Percentiles rank a stretch among this genome's conserved stretches.
Evolutionary conservation across 2,888 invertebrate species (phyloP).

Genomic region (Drosophila recens): DNA sequence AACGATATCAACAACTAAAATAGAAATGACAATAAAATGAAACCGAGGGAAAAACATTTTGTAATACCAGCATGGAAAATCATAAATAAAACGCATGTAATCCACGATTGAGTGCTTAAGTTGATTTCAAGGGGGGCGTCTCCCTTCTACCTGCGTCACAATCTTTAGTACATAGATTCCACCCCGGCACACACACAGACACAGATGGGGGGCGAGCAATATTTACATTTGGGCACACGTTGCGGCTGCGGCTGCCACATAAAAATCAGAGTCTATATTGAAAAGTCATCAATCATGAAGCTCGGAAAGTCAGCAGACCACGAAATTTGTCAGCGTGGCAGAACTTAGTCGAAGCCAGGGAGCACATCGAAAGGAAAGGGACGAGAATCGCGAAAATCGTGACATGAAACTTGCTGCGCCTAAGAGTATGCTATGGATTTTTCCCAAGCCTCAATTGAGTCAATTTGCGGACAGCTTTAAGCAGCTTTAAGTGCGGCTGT

Average conservation of each 20-base stretch:
- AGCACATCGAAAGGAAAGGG: neutral
- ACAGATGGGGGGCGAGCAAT: slow-evolving; percentile 32
- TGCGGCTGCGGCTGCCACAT: slow-evolving; percentile 51
- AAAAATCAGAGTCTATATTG: slow-evolving; percentile 65
- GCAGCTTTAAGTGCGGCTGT: slow-evolving; percentile 56
- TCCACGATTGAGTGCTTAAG: slow-evolving; percentile 80
- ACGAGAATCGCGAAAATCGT: slow-evolving; percentile 35
- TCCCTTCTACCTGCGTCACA: slow-evolving; percentile 16
- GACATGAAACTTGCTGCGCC: slow-evolving; percentile 50
- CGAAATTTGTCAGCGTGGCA: slow-evolving; percentile 75
- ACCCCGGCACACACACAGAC: slow-evolving; percentile 2
- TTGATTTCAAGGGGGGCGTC: slow-evolving; percentile 55
- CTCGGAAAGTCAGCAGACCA: slow-evolving; percentile 67
- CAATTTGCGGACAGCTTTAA: slow-evolving; percentile 66
- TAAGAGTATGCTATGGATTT: slow-evolving; percentile 26
- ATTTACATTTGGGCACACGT: slow-evolving; percentile 72
- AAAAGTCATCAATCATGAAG: slow-evolving; percentile 77
- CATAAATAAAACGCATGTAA: slow-evolving; percentile 83
- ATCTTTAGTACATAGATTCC: slow-evolving; percentile 14
- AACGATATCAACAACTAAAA: slow-evolving; percentile 31
- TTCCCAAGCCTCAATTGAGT: slow-evolving; percentile 19
- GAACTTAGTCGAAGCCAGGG: slow-evolving; percentile 32
- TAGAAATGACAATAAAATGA: slow-evolving; percentile 66
- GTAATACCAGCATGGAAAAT: slow-evolving; percentile 76
- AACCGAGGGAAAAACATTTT: slow-evolving; percentile 63